Percentiles rank a stretch among this genome's conserved stretches.
phyloP scores from a whole-genome alignment of 2,113 vertebrate genomes.

The Crotalus horridus region DNA sequence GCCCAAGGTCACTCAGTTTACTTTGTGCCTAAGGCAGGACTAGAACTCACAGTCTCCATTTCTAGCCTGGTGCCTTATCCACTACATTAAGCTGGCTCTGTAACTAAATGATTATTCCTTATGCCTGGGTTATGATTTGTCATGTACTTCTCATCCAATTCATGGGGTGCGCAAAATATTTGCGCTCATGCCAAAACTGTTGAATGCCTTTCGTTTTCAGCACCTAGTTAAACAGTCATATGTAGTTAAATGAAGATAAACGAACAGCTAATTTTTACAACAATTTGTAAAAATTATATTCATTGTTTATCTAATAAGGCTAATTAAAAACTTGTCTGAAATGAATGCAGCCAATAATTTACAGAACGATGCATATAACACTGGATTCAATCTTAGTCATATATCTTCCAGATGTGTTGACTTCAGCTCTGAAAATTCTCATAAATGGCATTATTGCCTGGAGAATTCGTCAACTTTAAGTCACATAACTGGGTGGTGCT shows the following conservation, averaged over 20 bases:
- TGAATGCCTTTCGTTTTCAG: neutral
- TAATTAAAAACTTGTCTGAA: neutral
- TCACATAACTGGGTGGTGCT: neutral
- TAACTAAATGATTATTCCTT: neutral
- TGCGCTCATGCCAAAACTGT: neutral
- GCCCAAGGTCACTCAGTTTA: neutral
- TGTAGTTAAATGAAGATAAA: neutral
- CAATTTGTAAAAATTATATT: neutral
- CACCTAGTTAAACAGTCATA: neutral
- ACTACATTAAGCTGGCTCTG: neutral
- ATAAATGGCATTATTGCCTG: neutral
- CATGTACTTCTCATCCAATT: neutral
- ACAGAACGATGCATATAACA: neutral
- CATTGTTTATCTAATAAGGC: neutral
- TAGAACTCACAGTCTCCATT: neutral
- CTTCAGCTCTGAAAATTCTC: neutral
- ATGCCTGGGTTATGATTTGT: neutral
- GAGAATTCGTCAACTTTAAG: neutral
- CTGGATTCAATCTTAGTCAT: neutral
- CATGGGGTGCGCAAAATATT: neutral
- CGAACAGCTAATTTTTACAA: neutral
- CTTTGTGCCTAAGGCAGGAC: neutral
- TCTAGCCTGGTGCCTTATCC: neutral
- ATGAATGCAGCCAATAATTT: neutral
- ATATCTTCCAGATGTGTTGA: neutral